Evolutionary conservation across 1,140 invertebrate genomes (phyloP), one percentile per base, ranked within the genome.

Genomic region (Drosophila varians): DNA sequence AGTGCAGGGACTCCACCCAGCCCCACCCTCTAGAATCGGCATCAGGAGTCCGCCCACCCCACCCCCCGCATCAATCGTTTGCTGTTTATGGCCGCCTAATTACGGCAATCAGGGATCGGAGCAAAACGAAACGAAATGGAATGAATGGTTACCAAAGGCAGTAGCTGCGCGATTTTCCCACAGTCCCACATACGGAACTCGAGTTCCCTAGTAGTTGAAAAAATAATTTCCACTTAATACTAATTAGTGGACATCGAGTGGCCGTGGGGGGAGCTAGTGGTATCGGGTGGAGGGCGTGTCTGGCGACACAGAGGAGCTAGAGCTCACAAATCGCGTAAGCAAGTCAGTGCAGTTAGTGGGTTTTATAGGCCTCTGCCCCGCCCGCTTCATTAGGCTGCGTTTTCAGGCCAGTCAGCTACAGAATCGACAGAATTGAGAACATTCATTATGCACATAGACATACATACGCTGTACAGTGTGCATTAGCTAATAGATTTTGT

Each of bases 151-250:
- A 52, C 25, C 60, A 52, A 66, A 18, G 38, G 14, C 38, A 42
- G 38, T 42, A 8, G 38, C 38, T 18, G 14, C 14, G 51, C 40
- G 3, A 23, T 80, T 82, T 82, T 74, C 78, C 74, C 79, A 82
- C 75, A 84, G 71, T 47, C 54, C 23, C 40, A 25, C 54, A 42
- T 54, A 58, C 47, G 38, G 60, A 40, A 38, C 70, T 55, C 72
- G 58, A 77, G 66, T 71, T n/a, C n/a, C n/a, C n/a, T n/a, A n/a
- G 74, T 70, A 74, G 45, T 80, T 62, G 73, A 84, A 73, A 71
- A 86, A 84, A 84, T 84, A 86, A 80, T 84, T 84, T 84, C 76
- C 80, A 84, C 80, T 84, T 84, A 86, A 86, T 86, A 80, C 80
- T 84, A 84, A 84, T 84, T 84, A 84, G 80, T 69, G 76, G 42